These are phyloP conservation scores for Oncorhynchus keta DNA, from an alignment of 2,113 vertebrate species.

Conservation along the genomic window DNA sequence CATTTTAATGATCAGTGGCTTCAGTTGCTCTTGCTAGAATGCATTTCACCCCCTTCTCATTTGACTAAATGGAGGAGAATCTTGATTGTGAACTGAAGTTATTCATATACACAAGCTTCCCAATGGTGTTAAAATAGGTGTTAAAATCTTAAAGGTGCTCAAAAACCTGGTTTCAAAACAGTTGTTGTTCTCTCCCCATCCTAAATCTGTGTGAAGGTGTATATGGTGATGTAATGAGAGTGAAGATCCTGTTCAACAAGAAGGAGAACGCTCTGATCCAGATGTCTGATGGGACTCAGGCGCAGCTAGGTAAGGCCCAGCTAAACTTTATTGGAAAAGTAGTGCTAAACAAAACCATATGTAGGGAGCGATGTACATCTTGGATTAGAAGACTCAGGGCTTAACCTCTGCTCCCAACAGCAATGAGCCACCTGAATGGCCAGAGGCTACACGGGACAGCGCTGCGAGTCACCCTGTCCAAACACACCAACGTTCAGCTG, in stretches of 20 bases:
- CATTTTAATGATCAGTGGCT: not conserved
- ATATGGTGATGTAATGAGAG: conserved; percentile 77
- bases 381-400: not conserved
- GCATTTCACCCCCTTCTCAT: not conserved
- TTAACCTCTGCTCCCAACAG: conserved; percentile 56
- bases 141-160: not conserved
- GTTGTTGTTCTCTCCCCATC: not conserved
- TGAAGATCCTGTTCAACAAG: conserved; percentile 97
- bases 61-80: conserved; percentile 23
- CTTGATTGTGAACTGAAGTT: conserved; percentile 42
- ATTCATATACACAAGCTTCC: conserved; percentile 21
- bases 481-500: conserved; percentile 90
- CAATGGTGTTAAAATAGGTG: not conserved
- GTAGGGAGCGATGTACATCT: too few relatives aligned
- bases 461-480: conserved; percentile 87
- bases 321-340: not conserved
- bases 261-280: conserved; percentile 94
- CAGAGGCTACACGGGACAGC: conserved; percentile 89
- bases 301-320: conserved; percentile 84
- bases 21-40: not conserved
- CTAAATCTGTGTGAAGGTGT: conserved; percentile 59
- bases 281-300: conserved; percentile 91
- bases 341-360: too few relatives aligned
- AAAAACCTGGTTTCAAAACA: not conserved
- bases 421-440: conserved; percentile 93